Percentiles rank a stretch among this genome's conserved stretches.
phyloP scores from a whole-genome alignment of 2,888 invertebrate species.

The Acleris laterana region DNA sequence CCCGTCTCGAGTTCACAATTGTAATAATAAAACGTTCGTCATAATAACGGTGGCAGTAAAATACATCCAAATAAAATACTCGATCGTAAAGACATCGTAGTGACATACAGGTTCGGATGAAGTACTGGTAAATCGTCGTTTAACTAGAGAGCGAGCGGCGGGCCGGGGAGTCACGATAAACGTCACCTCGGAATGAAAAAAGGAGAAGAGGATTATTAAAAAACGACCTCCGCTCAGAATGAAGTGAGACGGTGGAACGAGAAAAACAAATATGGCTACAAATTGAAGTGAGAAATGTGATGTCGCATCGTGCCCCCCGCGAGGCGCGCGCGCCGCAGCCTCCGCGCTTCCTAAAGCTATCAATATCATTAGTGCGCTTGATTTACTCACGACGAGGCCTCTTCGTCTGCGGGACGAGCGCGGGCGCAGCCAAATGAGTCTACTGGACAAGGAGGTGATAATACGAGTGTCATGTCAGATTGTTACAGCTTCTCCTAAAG shows the following conservation, averaged over 20 bases:
- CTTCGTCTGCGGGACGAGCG: slow-evolving; percentile 52
- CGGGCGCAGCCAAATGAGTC: slow-evolving; percentile 70
- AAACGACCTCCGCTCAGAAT: slow-evolving; percentile 73
- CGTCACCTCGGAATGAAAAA: slow-evolving; percentile 81
- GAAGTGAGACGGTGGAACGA: slow-evolving; percentile 70
- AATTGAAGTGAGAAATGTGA: slow-evolving; percentile 81
- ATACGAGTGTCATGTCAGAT: too few species aligned
- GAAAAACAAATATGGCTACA: slow-evolving; percentile 75
- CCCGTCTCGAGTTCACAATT: slow-evolving; percentile 52
- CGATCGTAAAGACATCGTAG: slow-evolving; percentile 71
- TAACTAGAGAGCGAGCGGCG: slow-evolving; percentile 67
- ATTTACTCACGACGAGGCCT: slow-evolving; percentile 64
- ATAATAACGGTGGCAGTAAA: slow-evolving; percentile 79
- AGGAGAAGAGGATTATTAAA: slow-evolving; percentile 69
- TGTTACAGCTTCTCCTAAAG: too few species aligned
- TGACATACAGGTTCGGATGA: slow-evolving; percentile 76
- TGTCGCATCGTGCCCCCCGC: slow-evolving; percentile 73
- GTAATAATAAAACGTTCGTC: slow-evolving; percentile 67
- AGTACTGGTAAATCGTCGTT: slow-evolving; percentile 78
- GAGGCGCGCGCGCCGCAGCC: slow-evolving; percentile 51
- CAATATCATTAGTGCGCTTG: slow-evolving; percentile 67
- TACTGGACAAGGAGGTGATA: slow-evolving; percentile 31
- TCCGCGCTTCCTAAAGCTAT: slow-evolving; percentile 44
- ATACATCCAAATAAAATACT: slow-evolving; percentile 77
- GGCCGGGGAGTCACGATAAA: slow-evolving; percentile 78